Base-by-base conservation (phyloP, 2,113 vertebrate species). In the Malurus melanocephalus region DNA sequence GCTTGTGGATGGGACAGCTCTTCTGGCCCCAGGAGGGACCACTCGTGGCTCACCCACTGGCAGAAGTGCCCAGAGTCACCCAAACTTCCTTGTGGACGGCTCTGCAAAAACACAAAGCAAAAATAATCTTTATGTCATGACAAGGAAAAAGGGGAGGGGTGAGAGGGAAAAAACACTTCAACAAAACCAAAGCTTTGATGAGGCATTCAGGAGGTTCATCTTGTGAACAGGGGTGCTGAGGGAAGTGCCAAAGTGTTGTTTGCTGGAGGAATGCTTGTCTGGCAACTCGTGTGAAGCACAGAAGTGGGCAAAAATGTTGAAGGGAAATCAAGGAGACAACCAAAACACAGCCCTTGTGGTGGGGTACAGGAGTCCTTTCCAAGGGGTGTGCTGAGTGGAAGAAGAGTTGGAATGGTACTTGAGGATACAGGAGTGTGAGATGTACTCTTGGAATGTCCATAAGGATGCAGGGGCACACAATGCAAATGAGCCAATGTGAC, bases 81-180 rank as follows among this genome's bases (percentile, higher is more conserved):
- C 28, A 66, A 69, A 57, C 13, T 51, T 10, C 45, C 6, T 35
- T 20, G 8, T 10, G 18, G 11, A 3, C 32, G 49, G 9, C 6
- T 40, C 30, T 57, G 30, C 4, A 5, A 62, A 92, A 80, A 71
- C 18, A 82, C 21, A 43, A 27, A 66, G 22, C 16, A 32, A 80
- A 88, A 7, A 43, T 32, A 56, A 83, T 8, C 13, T 5, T 80
- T 38, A 19, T 3, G 16, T 5, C 19, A 46, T 79, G 15, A 20
- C 12, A 33, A 26, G 16, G 3, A 12, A n/a, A 51, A 76, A 22
- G 3, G 16, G 12, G 12, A 13, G 11, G 3, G 6, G 14, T 18
- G 65, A 28, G 11, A n/a, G 4, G 1, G 0, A 7, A 30, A 23
- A 9, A 13, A 7, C 19, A 7, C 19, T 45, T 45, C 19, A 1